Evolutionary conservation across 2,888 invertebrate genomes (phyloP).

Genomic region (Hetaerina titia): DNA sequence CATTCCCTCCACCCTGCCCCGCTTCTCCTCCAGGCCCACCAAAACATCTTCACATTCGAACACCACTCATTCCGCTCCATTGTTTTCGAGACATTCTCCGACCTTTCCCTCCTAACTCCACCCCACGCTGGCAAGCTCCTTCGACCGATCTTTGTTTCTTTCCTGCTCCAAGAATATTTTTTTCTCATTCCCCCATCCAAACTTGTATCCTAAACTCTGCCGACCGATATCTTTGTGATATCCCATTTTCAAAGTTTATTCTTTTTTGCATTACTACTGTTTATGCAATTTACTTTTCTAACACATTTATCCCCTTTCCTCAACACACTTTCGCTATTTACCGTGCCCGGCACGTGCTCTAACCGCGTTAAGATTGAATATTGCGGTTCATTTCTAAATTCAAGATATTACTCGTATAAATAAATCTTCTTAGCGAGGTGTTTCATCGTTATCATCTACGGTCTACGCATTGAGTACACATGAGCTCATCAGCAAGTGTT

Average conservation of each 20-base stretch:
- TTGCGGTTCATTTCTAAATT: no score
- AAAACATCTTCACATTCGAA: constrained; percentile 32
- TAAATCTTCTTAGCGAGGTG: no score
- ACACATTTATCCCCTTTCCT: background rate
- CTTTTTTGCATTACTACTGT: background rate
- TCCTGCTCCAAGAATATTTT: background rate
- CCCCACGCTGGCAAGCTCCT: background rate
- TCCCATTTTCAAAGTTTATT: background rate
- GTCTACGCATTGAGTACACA: no score
- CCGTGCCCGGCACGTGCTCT: background rate
- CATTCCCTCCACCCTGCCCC: background rate
- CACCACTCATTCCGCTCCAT: constrained; percentile 69
- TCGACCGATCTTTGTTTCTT: constrained; percentile 1
- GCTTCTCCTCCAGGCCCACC: background rate
- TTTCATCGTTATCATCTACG: no score
- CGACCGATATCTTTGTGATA: background rate
- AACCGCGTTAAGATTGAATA: no score
- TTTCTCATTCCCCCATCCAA: background rate
- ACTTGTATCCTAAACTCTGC: background rate
- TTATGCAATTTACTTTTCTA: background rate
- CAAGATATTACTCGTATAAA: no score
- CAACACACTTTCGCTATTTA: background rate
- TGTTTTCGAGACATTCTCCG: constrained; percentile 57
- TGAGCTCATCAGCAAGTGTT: no score
- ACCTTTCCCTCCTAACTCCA: constrained; percentile 34